These are phyloP conservation scores for Ginglymostoma cirratum DNA, from an alignment of 2,113 vertebrate species.

Conservation along the genomic window DNA sequence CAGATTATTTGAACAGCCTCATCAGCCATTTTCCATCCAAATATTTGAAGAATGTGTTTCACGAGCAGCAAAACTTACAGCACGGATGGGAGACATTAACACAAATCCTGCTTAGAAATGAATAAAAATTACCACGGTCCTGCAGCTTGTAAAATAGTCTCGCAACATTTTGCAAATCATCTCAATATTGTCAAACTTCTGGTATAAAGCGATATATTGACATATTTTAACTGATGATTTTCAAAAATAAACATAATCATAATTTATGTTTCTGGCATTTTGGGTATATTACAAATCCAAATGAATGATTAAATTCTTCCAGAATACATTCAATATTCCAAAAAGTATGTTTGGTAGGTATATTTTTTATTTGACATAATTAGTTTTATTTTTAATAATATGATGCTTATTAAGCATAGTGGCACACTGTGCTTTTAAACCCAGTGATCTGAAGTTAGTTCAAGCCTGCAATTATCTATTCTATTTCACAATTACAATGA, in stretches of 20 bases:
- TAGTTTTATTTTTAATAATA: not conserved
- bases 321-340: not conserved
- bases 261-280: not conserved
- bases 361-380: not conserved
- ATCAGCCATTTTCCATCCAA: not conserved
- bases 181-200: not conserved
- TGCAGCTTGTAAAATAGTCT: not conserved
- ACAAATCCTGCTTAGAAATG: not conserved
- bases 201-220: not conserved
- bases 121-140: not conserved
- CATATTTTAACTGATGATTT: not conserved
- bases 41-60: conserved; percentile 29
- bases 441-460: not conserved
- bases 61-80: not conserved
- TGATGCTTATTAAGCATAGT: not conserved
- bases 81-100: too few relatives aligned
- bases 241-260: not conserved
- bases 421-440: not conserved
- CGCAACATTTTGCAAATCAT: too few relatives aligned
- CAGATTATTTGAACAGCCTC: not conserved
- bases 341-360: not conserved
- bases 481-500: not conserved
- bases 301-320: not conserved
- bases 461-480: not conserved
- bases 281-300: not conserved